Percentiles rank a stretch among this genome's conserved stretches.
Evolutionary conservation across 2,797 vertebrate species (phyloP).

Genomic region (Psittacula derbiana): DNA sequence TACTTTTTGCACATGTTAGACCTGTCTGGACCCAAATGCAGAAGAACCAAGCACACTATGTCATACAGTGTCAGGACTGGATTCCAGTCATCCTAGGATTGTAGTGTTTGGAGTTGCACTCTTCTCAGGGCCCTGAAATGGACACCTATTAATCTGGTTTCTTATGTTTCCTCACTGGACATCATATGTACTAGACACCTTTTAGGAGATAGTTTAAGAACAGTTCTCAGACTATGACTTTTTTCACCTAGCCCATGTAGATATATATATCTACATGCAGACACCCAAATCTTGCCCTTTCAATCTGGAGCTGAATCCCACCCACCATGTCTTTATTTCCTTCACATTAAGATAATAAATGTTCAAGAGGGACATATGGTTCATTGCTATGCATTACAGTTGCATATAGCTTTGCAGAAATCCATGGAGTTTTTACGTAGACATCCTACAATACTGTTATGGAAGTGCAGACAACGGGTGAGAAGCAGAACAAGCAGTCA

Average conservation of each 20-base stretch:
- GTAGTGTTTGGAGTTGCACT: neutral
- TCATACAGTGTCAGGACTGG: neutral
- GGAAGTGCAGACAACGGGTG: neutral
- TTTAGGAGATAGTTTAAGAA: neutral
- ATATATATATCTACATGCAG: neutral
- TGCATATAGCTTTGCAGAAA: neutral
- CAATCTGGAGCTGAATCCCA: neutral
- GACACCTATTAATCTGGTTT: accelerated
- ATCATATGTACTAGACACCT: neutral
- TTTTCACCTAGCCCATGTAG: neutral
- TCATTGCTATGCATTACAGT: neutral
- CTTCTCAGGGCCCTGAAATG: neutral
- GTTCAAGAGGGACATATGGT: neutral
- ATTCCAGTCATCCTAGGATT: neutral
- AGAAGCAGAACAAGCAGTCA: neutral
- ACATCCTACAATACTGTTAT: neutral
- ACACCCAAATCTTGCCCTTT: neutral
- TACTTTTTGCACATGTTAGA: neutral
- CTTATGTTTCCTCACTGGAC: neutral
- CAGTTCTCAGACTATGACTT: neutral
- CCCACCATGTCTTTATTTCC: neutral
- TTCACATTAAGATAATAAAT: neutral
- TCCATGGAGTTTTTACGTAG: neutral
- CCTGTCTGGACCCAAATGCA: neutral
- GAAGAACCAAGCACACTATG: neutral